A percentile compares a stretch with the other conserved stretches of the same genome.
phyloP scores from a whole-genome alignment of 2,797 vertebrate genomes.

The Cheracebus regulus region DNA sequence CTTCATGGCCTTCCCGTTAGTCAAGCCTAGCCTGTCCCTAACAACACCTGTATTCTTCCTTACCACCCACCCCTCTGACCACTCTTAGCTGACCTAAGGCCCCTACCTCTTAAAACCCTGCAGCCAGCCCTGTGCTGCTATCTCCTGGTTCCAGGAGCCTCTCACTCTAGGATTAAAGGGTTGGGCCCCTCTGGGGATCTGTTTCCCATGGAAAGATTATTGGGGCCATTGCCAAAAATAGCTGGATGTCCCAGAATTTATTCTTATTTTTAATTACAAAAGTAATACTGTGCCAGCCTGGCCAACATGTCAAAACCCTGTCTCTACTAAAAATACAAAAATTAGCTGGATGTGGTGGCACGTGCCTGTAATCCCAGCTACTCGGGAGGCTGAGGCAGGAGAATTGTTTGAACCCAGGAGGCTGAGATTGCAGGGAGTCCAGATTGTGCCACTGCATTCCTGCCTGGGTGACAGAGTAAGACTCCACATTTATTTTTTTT shows the following conservation, averaged over 20 bases:
- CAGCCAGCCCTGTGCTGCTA: background rate
- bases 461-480: too few relatives aligned
- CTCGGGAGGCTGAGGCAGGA: background rate
- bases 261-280: conserved; percentile 39
- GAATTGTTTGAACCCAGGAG: too few relatives aligned
- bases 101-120: background rate
- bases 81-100: background rate
- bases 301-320: background rate
- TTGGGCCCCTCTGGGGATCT: background rate
- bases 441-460: too few relatives aligned
- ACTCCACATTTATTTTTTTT: too few relatives aligned
- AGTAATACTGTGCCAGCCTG: background rate
- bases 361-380: background rate
- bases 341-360: background rate
- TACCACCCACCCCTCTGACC: background rate
- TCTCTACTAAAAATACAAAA: background rate
- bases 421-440: too few relatives aligned
- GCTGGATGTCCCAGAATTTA: background rate
- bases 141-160: background rate
- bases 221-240: background rate
- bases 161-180: background rate
- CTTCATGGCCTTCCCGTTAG: background rate
- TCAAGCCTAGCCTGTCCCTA: background rate
- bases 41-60: background rate
- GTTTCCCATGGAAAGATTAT: background rate